Base-by-base conservation (phyloP, 1,140 invertebrate genomes). In the Pomphorhynchus laevis region DNA sequence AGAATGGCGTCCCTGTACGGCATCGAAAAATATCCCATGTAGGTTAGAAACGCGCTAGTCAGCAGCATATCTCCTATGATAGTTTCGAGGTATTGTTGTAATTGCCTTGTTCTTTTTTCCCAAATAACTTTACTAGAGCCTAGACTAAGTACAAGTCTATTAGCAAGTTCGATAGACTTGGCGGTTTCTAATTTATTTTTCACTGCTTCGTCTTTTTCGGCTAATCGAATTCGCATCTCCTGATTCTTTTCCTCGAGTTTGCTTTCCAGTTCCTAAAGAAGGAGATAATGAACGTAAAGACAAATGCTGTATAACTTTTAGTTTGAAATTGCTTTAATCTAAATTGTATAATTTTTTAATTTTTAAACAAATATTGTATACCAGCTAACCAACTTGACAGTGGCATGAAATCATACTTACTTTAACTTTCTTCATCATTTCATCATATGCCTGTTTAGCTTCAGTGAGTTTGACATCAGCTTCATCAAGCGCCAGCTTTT, bases 101-200 rank as follows among this genome's bases (percentile, higher is more conserved):
- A 74, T 71, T 72, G 67, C 68, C 70, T 67, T 24, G 86, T 76
- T 22, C 74, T 68, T 55, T 86, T 73, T 21, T 74, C 74, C 80
- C 80, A 91, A 45, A 80, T 65, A 20, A 82, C 69, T 52, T 89
- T 86, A 59, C 89, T 80, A 45, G 76, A 80, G 5, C 75, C 76
- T 37, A 91, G 57, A 14, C 80, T 80, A 31, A 74, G 74, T 1
- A 91, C 76, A 2, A 91, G 62, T 47, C 80, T 64, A 59, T 91
- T 86, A 18, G 80, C 80, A 33, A 89, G 59, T 20, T 71, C 68
- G 44, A 89, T 86, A 0, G 74, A 84, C 21, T 68, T 66, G 43
- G 70, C 72, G 0, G 54, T 55, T 20, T 47, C 11, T 12, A 12
- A 9, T 12, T 9, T 14, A 12, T 9, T 14, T 29, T 14, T 9